Evolutionary conservation across 2,888 invertebrate genomes (phyloP), one percentile per base, ranked within the genome.

Genomic region (Ferdinandea cuprea): DNA sequence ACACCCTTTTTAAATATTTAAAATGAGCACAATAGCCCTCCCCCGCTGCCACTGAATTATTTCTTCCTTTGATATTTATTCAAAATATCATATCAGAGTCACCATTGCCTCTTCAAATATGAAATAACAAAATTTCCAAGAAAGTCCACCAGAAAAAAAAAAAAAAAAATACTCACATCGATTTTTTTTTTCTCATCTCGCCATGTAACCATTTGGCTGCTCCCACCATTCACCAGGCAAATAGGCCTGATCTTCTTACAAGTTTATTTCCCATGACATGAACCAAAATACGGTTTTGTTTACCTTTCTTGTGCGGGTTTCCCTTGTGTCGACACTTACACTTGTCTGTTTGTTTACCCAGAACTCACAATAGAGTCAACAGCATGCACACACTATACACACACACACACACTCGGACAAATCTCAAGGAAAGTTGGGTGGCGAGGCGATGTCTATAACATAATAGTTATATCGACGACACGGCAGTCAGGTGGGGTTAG

Each of bases 261-360:
- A 63, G 72, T 72, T 61, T 72, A 63, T 72, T 72, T 72, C 72
- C 72, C 72, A 72, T 72, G 72, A 72, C 61, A 54, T 72, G 52
- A 72, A 72, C 61, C 63, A 63, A 72, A 72, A 72, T 72, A 72
- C 72, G 52, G 52, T 72, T 61, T 35, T 72, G 72, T 72, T 72
- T 72, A 72, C 72, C 44, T 72, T 63, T 35, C 54, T 44, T 72
- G 72, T 61, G 54, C 61, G 61, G 61, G 61, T 63, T 54, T 44
- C 54, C 63, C 52, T 63, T 63, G 61, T 54, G 54, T 54, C 72
- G 63, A 72, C 72, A 72, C 63, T 73, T 63, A 44, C 63, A 65
- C 73, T 73, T 73, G 73, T 46, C 46, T 65, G 63, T 73, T 73
- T 73, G 65, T 65, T 73, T 65, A 65, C 46, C 46, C 63, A 73